These are phyloP conservation scores for Tetramorium simillimum DNA, from an alignment of 1,140 invertebrate genomes.

Conservation along the genomic window DNA sequence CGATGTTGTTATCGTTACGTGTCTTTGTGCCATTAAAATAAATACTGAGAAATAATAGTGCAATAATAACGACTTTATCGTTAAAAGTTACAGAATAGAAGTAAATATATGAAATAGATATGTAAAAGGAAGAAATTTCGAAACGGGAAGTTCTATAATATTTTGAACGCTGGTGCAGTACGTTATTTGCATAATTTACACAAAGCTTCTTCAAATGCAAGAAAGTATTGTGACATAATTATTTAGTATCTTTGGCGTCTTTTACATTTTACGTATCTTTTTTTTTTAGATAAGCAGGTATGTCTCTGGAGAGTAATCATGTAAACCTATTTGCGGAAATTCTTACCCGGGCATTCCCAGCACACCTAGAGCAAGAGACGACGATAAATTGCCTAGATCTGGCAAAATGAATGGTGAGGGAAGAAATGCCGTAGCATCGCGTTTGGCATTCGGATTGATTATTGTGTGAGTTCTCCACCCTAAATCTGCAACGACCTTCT, in stretches of 20 bases:
- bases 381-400: constrained; percentile 85
- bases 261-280: not conserved
- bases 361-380: constrained; percentile 87
- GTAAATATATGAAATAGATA: no score
- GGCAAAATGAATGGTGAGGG: constrained; percentile 83
- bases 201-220: not conserved
- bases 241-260: not conserved
- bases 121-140: no score
- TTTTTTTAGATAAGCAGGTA: not conserved
- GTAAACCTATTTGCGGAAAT: not conserved
- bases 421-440: not conserved
- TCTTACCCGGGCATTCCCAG: constrained; percentile 89
- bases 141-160: no score
- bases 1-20: no score
- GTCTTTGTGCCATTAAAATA: no score
- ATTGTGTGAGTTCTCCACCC: constrained; percentile 88
- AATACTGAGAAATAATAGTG: no score
- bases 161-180: no score
- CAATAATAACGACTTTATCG: no score
- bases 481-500: constrained; percentile 86
- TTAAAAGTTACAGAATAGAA: no score
- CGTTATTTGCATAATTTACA: not conserved
- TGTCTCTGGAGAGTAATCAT: no score
- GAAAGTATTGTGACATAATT: not conserved
- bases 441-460: constrained; percentile 65